These are phyloP conservation scores for Gonioctena quinquepunctata DNA, from an alignment of 1,140 invertebrate species.

Conservation along the genomic window DNA sequence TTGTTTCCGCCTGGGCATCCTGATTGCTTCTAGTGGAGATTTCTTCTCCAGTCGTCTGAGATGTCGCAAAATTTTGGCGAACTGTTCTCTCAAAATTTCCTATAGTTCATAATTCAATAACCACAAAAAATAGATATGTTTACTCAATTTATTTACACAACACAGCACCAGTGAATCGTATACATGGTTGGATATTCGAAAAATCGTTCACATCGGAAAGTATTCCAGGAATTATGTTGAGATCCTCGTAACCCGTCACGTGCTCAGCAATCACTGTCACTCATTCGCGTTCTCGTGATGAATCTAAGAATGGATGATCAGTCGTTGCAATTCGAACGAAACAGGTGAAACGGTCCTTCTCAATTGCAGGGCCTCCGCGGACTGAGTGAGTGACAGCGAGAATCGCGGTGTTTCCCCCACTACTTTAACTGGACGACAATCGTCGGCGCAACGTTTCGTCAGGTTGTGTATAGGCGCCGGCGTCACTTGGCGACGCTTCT, in stretches of 20 bases:
- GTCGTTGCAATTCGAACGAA: constrained; percentile 22
- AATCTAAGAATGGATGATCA: background rate
- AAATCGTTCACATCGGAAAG: background rate
- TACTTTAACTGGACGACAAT: constrained; percentile 42
- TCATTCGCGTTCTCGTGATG: background rate
- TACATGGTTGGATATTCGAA: constrained; percentile 28
- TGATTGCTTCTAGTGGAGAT: constrained; percentile 35
- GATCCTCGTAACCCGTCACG: constrained; percentile 8
- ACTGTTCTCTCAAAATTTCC: constrained; percentile 6
- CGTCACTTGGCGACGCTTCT: constrained; percentile 37
- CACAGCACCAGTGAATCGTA: constrained; percentile 30
- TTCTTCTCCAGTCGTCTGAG: constrained; percentile 36
- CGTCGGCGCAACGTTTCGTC: constrained; percentile 44
- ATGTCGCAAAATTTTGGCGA: constrained; percentile 50
- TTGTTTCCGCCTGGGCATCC: constrained; percentile 67
- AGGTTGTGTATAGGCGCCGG: constrained; percentile 49
- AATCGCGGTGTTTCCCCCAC: constrained; percentile 50
- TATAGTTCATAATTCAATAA: constrained; percentile 6
- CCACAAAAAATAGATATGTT: constrained; percentile 8
- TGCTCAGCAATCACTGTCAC: constrained; percentile 28
- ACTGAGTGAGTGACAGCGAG: constrained; percentile 56
- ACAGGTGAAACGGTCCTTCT: constrained; percentile 44
- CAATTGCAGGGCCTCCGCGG: constrained; percentile 48
- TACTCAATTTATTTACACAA: constrained; percentile 10
- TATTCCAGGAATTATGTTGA: background rate